Conservation (phyloP, 2,113 vertebrate species). For the Pica pica region DNA sequence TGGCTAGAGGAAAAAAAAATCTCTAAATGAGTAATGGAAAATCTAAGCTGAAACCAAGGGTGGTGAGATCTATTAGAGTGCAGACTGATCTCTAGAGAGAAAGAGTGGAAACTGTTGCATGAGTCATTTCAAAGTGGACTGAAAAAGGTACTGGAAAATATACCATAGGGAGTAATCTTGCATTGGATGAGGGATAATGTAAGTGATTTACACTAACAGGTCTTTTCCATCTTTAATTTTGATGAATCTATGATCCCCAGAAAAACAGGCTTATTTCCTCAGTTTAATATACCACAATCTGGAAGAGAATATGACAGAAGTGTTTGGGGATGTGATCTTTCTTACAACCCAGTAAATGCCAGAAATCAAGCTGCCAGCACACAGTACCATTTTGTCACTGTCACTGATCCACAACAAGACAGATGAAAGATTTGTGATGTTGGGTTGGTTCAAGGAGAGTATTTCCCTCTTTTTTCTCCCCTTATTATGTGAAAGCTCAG, state of each 20-base stretch:
- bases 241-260: slow-evolving; percentile 3
- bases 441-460: rapidly evolving
- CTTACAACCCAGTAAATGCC: not conserved
- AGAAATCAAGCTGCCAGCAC: slow-evolving; percentile 13
- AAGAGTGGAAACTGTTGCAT: slow-evolving; percentile 41
- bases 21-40: slow-evolving; percentile 22
- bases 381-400: slow-evolving; percentile 12
- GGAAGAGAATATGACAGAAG: slow-evolving; percentile 23
- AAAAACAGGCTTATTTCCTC: slow-evolving; percentile 17
- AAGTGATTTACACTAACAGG: slow-evolving; percentile 27
- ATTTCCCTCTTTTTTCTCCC: rapidly evolving
- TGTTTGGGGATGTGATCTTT: slow-evolving; percentile 32
- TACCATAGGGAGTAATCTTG: slow-evolving; percentile 1
- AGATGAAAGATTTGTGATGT: not conserved
- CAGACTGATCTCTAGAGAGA: slow-evolving; percentile 4
- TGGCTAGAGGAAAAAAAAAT: not conserved
- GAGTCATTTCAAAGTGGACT: slow-evolving; percentile 39
- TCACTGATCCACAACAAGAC: not conserved
- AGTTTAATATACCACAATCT: slow-evolving; percentile 27
- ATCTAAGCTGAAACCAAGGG: not conserved
- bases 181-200: slow-evolving; percentile 1
- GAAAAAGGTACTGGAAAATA: slow-evolving; percentile 27
- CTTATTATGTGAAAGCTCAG: not conserved
- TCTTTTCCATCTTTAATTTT: slow-evolving; percentile 53
- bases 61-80: not conserved